Base-by-base conservation (phyloP, 2,888 invertebrate species). In the Leucozona laternaria region DNA sequence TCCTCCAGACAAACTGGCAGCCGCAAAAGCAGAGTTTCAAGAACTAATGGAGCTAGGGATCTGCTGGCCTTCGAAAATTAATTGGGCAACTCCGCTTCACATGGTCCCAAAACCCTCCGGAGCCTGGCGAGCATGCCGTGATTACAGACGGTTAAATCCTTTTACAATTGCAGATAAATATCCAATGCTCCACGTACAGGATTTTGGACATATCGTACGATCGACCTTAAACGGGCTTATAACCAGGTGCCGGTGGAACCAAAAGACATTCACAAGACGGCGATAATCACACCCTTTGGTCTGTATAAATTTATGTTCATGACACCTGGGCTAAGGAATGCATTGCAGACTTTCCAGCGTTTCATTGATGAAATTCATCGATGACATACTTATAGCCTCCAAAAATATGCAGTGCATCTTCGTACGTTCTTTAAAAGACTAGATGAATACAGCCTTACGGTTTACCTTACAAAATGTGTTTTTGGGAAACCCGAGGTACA, bases 281-380 rank as follows among this genome's bases (percentile, higher is more conserved):
- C 55, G 55, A 55, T 28, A n/a, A 28, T 55, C 25, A 55, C 53
- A 6, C 53, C 53, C 6, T 55, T 55, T 28, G 53, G 25, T 7
- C 8, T 55, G 1, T 55, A 55, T 55, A 28, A 55, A 55, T 55
- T 55, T n/a, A 28, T 55, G 28, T 55, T 55, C 53, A 55, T 55
- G 53, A 28, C 53, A 55, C 53, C 53, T 7, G 28, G 53, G 28
- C 7, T 55, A 6, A 28, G 25, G n/a, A 55, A 55, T 10, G 28
- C 53, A 55, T 25, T 20, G 2, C 53, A 55, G 28, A 55, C 28
- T 0, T 28, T 55, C 28, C 53, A 55, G 53, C 53, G 53, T n/a
- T 28, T 55, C 2, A 55, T 55, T 28, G 53, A 55, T 55, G 53
- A 55, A 28, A 28, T 55, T 55, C n/a, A 55, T 28, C 15, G 53